phyloP scores from a whole-genome alignment of 2,113 vertebrate genomes.

The Anser brachyrhynchus region DNA sequence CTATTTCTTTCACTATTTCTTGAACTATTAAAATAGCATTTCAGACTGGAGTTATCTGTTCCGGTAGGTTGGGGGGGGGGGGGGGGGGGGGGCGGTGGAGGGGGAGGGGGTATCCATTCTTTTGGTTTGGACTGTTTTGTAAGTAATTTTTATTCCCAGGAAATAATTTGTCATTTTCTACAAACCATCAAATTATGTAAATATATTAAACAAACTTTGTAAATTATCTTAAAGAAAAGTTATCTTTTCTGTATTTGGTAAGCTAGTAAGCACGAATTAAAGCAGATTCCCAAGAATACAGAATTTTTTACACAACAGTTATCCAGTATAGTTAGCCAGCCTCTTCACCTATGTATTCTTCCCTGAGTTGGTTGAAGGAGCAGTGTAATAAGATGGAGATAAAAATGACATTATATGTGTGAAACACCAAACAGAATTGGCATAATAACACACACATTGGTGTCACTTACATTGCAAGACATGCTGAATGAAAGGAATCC shows the following conservation, averaged over 20 bases:
- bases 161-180: not conserved
- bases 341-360: not conserved
- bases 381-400: not conserved
- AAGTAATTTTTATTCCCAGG: not conserved
- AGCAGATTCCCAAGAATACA: not conserved
- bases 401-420: not conserved
- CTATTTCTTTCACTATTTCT: not conserved
- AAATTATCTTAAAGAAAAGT: not conserved
- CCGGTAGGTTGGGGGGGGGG: accelerated
- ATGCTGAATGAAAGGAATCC: not conserved
- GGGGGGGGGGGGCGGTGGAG: too few relatives aligned
- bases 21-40: not conserved
- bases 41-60: not conserved
- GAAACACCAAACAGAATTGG: not conserved
- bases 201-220: not conserved
- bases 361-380: not conserved
- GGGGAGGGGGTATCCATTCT: too few relatives aligned
- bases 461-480: not conserved
- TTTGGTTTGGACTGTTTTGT: not conserved
- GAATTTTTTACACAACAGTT: not conserved
- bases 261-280: not conserved
- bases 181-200: not conserved
- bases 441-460: not conserved
- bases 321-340: not conserved
- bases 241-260: not conserved